Evolutionary conservation across 1,140 invertebrate genomes (phyloP).

Genomic region (Drosophila suzukii): DNA sequence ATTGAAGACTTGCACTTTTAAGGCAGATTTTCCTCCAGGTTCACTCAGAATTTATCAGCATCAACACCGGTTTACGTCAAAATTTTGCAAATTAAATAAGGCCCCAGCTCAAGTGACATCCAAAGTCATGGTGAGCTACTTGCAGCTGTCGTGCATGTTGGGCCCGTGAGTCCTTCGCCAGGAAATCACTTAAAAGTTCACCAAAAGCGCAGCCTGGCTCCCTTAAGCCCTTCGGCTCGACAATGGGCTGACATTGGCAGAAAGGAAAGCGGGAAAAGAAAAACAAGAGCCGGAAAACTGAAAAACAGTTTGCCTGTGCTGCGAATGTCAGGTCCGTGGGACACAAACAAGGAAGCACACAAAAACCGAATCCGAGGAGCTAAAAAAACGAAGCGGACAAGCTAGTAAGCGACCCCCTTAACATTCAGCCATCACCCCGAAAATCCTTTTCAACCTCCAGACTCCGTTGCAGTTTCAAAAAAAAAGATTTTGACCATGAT

Average conservation of each 20-base stretch:
- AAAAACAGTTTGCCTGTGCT: constrained; percentile 35
- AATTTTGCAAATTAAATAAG: constrained; percentile 25
- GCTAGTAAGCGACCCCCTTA: constrained; percentile 32
- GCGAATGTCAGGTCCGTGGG: constrained; percentile 43
- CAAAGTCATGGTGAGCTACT: constrained; percentile 6
- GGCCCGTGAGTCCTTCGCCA: constrained; percentile 32
- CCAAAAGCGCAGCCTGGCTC: constrained; percentile 54
- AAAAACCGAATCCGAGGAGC: constrained; percentile 17
- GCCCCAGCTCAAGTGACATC: constrained; percentile 9
- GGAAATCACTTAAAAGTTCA: constrained; percentile 76
- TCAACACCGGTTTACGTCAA: neutral
- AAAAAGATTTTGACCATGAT: constrained; percentile 15
- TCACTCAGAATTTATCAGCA: neutral
- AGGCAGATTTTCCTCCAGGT: no score
- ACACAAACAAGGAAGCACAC: constrained; percentile 14
- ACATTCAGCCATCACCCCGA: constrained; percentile 2
- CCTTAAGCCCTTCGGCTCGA: constrained; percentile 35
- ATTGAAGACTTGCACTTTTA: no score
- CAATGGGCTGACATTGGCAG: constrained; percentile 48
- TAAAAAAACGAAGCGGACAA: constrained; percentile 34
- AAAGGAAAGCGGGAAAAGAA: constrained; percentile 15
- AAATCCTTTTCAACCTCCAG: neutral
- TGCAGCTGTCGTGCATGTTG: constrained; percentile 25
- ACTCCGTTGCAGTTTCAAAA: neutral
- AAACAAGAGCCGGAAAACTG: constrained; percentile 24